Percentiles rank a stretch among this genome's conserved stretches.
Conservation (phyloP, 1,140 invertebrate species). For the Drosophila azteca region DNA sequence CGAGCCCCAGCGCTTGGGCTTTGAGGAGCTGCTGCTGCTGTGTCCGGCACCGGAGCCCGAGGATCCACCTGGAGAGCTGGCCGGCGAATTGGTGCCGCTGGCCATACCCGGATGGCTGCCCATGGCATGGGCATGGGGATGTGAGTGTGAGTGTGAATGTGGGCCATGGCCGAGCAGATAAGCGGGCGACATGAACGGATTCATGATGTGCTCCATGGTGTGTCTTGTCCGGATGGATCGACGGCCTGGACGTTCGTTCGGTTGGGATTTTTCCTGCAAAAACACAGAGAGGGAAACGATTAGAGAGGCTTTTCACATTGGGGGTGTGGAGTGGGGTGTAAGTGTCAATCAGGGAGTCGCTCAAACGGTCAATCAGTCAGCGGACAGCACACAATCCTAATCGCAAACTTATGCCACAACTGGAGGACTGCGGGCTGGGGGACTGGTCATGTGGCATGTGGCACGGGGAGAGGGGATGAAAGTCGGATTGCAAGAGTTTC, state of each 20-base stretch:
- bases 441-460: conserved; percentile 1
- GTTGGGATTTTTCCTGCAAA: conserved; percentile 37
- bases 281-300: conserved; percentile 17
- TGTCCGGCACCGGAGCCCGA: conserved; percentile 1
- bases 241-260: neutral
- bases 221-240: too few relatives aligned
- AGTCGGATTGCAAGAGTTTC: too few relatives aligned
- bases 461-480: too few relatives aligned
- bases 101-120: conserved; percentile 13
- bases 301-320: conserved; percentile 19
- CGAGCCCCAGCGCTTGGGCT: conserved; percentile 83
- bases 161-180: conserved; percentile 67
- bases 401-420: conserved; percentile 39
- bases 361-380: conserved; percentile 48
- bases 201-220: conserved; percentile 79
- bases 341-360: conserved; percentile 63
- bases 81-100: conserved; percentile 57
- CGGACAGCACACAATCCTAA: conserved; percentile 47
- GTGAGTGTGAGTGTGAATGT: conserved; percentile 34
- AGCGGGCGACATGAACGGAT: conserved; percentile 73
- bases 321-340: conserved; percentile 9
- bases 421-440: neutral
- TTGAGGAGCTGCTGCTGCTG: conserved; percentile 16
- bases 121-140: conserved; percentile 21
- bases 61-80: conserved; percentile 62